Base-by-base conservation (phyloP, 2,888 invertebrate genomes). In the Leptinotarsa rubiginosa region DNA sequence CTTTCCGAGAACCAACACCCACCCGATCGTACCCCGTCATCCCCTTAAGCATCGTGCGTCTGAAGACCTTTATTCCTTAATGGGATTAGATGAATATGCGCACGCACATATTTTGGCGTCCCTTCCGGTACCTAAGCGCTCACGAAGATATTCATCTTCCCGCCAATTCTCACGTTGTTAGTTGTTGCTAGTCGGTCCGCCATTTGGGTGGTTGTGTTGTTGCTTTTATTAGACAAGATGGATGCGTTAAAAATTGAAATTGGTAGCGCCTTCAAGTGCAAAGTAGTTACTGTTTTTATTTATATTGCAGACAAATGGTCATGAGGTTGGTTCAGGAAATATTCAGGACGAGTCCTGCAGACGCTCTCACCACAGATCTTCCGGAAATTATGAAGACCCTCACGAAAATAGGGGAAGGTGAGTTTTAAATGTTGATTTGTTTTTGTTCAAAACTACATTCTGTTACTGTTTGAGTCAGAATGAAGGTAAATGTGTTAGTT, bases 251-350 rank as follows among this genome's bases (percentile, higher is more conserved):
- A 13, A 18, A 41, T 31, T 62, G 25, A 13, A 18, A 41, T 31
- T 41, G 25, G 7, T 1, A 7, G 3, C 31, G 16, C 20, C 20
- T 56, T 22, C 62, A 41, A 31, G 62, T 62, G 62, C 41, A 12
- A 10, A 20, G 12, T 25, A 67, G 16, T 47, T 18, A 56, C 47
- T 3, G 20, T 69, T 56, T 67, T 80, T 77, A 75, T 78, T 84
- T 83, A 80, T 82, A 77, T 90, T 90, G 49, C 89, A 93, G 93
- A 81, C 90, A 91, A 87, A 88, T 90, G 88, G 90, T 91, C 72
- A 90, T 91, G 2, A 87, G 90, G 75, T 87, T 90, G 76, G 86
- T 92, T 73, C 86, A 91, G 84, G 91, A 91, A 77, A 88, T 91
- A 70, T 89, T 91, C 80, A 88, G 89, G 75, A 87, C 87, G 52